Evolutionary conservation across 64 coral and sea anemone species (phyloP), one percentile per base, ranked within the genome.

Genomic region (Astreopora myriophthalma): DNA sequence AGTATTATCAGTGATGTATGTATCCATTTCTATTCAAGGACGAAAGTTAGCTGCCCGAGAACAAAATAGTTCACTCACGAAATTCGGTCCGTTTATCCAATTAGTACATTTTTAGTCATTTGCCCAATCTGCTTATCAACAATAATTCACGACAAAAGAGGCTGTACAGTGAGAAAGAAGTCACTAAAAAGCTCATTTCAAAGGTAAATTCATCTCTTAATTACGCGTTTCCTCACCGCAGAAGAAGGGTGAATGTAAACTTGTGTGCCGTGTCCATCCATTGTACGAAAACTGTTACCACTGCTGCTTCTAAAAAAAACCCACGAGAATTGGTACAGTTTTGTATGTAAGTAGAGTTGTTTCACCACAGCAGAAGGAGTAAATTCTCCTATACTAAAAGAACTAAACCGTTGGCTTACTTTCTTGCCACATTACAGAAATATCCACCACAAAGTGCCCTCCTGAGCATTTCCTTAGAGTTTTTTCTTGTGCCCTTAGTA

Each of bases 161-260:
- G 10, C 10, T 58, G 10, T 17, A 17, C 10, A 17, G 10, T 12
- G 52, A 58, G 9, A 12, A 58, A 11, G 11, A 46, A 46, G 42
- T 11, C 42, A 46, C 42, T 46, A 6, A 46, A 46, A 46, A 46
- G 19, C 62, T 10, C 11, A 32, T 23, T 84, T 63, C 25, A 65
- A n/a, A 28, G 3, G 1, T 3, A 36, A 14, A 13, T 64, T 40
- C 24, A 20, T 10, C 26, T 71, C 1, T 3, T 55, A 2, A 38
- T 29, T 0, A 36, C 3, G 0, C 33, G 9, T 2, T 2, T 37
- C 31, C 49, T 60, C 69, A 98, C 95, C 88, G 92, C 73, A 39
- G 95, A 98, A 16, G 95, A 98, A 29, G 95, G 95, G 40, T 98
- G 95, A 71, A 98, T 92, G 34, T 82, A 91, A 0, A 98, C 95